Evolutionary conservation across 2,113 vertebrate genomes (phyloP).

Genomic region (Regulus satrapa): DNA sequence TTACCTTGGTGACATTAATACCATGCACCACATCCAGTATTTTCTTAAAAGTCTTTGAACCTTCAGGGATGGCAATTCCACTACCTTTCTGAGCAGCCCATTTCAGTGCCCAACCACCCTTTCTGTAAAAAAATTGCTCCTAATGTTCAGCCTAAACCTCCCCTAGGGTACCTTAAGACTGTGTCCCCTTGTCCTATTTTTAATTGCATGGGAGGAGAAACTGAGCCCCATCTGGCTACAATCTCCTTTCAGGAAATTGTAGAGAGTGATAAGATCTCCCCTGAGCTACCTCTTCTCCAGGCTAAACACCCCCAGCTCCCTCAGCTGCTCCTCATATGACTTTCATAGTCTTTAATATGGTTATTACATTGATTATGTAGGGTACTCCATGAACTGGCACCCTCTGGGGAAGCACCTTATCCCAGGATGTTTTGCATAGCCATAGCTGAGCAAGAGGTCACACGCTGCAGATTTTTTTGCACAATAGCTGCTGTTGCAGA

Average conservation of each 20-base stretch:
- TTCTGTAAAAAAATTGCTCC: neutral
- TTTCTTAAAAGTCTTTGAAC: neutral
- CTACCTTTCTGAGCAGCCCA: neutral
- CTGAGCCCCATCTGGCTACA: rapidly evolving
- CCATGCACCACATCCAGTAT: neutral
- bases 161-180: neutral
- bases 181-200: neutral
- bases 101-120: no score
- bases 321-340: neutral
- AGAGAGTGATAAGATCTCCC: neutral
- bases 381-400: neutral
- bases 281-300: neutral
- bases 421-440: neutral
- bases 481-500: conserved; percentile 61
- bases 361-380: neutral
- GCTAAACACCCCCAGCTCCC: neutral
- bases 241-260: no score
- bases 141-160: neutral
- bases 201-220: neutral
- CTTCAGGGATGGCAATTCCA: neutral
- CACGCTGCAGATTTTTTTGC: conserved; percentile 2
- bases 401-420: conserved; percentile 11
- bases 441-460: neutral
- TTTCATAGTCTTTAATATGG: neutral
- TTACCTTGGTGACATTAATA: neutral